Evolutionary conservation across 2,797 vertebrate genomes (phyloP).

Genomic region (Knipowitschia caucasica): DNA sequence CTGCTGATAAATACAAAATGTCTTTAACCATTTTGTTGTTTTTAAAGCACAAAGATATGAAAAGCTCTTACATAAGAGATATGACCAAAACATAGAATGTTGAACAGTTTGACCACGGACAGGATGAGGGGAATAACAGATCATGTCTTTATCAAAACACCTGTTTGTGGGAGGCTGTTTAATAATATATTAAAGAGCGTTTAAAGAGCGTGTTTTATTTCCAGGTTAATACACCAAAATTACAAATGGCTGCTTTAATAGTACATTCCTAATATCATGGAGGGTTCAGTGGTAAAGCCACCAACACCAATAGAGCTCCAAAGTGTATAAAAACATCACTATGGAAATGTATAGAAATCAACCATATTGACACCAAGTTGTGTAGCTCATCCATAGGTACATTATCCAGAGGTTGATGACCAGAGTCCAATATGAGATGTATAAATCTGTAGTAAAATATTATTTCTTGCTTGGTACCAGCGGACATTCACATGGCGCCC

Average conservation of each 20-base stretch:
- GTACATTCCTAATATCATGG: no score
- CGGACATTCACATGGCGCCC: conserved; percentile 53
- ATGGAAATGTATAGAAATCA: no score
- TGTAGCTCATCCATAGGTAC: no score
- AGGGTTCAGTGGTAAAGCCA: no score
- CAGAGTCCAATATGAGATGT: no score
- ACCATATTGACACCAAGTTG: no score
- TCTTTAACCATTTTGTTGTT: background rate
- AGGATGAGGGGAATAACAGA: background rate
- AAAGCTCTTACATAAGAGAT: background rate
- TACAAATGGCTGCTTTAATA: no score
- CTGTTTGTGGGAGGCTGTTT: conserved; percentile 5
- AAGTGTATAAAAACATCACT: no score
- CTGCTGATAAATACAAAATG: conserved; percentile 33
- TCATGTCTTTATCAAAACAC: background rate
- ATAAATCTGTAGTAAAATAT: no score
- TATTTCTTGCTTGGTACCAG: background rate
- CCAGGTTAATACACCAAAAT: no score
- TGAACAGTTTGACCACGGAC: background rate
- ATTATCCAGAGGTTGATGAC: no score
- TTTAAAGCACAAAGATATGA: background rate
- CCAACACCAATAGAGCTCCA: no score
- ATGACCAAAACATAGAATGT: background rate
- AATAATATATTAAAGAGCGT: background rate
- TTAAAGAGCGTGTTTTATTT: background rate